Evolutionary conservation across 2,113 vertebrate species (phyloP), one percentile per base, ranked within the genome.

Genomic region (Eidolon helvum): DNA sequence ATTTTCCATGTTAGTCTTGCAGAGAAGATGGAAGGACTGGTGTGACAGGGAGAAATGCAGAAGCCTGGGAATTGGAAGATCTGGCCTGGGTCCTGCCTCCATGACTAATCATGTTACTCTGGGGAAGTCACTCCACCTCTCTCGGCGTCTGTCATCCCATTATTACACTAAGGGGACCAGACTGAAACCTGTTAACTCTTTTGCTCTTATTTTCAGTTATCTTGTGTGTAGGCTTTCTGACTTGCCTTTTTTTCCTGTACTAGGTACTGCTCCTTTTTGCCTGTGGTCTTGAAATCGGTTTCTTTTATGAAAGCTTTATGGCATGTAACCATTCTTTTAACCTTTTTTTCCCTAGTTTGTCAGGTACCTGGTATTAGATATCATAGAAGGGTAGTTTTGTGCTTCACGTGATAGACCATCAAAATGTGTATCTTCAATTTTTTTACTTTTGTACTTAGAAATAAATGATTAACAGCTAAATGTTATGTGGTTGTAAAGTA

Each of bases 401-500:
- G 80, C 61, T 83, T 72, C 57, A 40, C 55, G 55, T 82, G 78
- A 72, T 69, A n/a, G 61, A 38, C 22, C 57, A 71, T 74, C 66
- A 87, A 63, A 82, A 85, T 65, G 43, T 94, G 12, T 94, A 26
- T 92, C 90, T 96, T 71, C 89, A 59, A 16, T 35, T 85, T 78
- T 79, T 85, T 63, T 80, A 57, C 75, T 93, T 96, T 97, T 55
- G 55, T 80, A 45, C 50, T 94, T 94, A 82, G 0, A 7, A 94
- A 57, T 86, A 91, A 93, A 45, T 86, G 57, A 74, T 88, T 86
- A 71, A 87, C 24, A 78, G 78, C 35, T 92, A 94, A 93, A 82
- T 94, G 61, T 82, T 91, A 86, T 3, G 18, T 72, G 45, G 28
- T 69, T 86, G 33, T 96, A 88, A 94, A 97, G 77, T 96, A 40